Base-by-base conservation (phyloP, 1,140 invertebrate genomes). In the Formica exsecta region DNA sequence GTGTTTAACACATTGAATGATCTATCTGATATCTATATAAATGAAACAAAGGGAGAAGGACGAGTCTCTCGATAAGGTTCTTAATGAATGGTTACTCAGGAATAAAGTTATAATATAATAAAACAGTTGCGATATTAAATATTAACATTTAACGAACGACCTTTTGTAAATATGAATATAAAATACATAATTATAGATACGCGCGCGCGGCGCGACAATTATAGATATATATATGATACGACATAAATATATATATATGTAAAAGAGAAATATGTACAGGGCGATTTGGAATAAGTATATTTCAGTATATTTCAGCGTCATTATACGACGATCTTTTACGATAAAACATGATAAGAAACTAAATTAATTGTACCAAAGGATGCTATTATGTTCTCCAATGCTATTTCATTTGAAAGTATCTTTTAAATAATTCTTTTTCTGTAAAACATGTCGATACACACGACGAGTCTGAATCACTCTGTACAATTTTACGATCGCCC, bases 91-190 rank as follows among this genome's bases (percentile, higher is more conserved):
- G 91, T 91, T 91, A 94, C 93, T 94, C 93, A 94, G 92, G 93
- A 94, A 94, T 93, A 92, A 92, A 91, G 87, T 92, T 93, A 93
- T 89, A 91, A 92, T 90, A 76, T 89, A 92, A 89, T 92, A 92
- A 48, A 48, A 92, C 70, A 92, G 90, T 93, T 92, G 90, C 92
- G 91, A 94, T 93, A 92, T 91, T 92, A 90, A 92, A 90, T 92
- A 93, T 93, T 93, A 93, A 92, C 87, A 89, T 90, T 90, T 91
- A 93, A 92, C 74, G 88, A 92, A 92, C 85, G 83, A 92, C 61
- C 83, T 93, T 93, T 93, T 94, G 93, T 94, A 94, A 93, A 94
- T 93, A 94, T 87, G 85, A 92, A 88, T 91, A 92, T 92, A 91
- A 48, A 4, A 48, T 48, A 92, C 88, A 92, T 89, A 92, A 87